Evolutionary conservation across 2,888 invertebrate genomes (phyloP).

Genomic region (Alloscopus bannaensis): DNA sequence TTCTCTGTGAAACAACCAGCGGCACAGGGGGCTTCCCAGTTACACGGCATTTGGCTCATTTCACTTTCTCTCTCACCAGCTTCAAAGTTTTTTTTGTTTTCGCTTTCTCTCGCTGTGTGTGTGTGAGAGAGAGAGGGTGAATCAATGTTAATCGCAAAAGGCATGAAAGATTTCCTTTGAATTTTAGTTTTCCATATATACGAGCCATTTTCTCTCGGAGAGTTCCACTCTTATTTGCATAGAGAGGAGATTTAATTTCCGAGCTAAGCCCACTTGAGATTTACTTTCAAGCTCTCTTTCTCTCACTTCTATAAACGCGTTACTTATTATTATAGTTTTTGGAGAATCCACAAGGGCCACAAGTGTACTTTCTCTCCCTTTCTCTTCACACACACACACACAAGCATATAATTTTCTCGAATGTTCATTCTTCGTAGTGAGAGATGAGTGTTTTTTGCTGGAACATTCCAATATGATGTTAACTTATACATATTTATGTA

Average conservation of each 20-base stretch:
- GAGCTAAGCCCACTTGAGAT: constrained; percentile 67
- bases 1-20: too few relatives aligned
- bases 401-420: too few relatives aligned
- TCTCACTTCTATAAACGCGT: background rate
- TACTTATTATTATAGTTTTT: too few relatives aligned
- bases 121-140: too few relatives aligned
- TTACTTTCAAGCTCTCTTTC: constrained; percentile 46
- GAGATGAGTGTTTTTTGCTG: too few relatives aligned
- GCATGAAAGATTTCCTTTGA: constrained; percentile 63
- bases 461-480: constrained; percentile 55
- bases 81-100: too few relatives aligned
- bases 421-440: too few relatives aligned
- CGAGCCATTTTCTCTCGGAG: constrained; percentile 52
- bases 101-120: background rate
- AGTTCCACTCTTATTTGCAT: constrained; percentile 65
- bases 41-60: too few relatives aligned
- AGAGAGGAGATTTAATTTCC: constrained; percentile 68
- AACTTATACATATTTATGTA: too few relatives aligned
- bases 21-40: too few relatives aligned
- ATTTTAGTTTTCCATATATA: constrained; percentile 58
- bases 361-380: background rate
- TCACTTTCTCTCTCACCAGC: too few relatives aligned
- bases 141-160: constrained; percentile 47
- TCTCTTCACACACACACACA: background rate
- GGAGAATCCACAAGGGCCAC: too few relatives aligned